Conservation (phyloP, 1,140 invertebrate genomes). For the Grapholita molesta region DNA sequence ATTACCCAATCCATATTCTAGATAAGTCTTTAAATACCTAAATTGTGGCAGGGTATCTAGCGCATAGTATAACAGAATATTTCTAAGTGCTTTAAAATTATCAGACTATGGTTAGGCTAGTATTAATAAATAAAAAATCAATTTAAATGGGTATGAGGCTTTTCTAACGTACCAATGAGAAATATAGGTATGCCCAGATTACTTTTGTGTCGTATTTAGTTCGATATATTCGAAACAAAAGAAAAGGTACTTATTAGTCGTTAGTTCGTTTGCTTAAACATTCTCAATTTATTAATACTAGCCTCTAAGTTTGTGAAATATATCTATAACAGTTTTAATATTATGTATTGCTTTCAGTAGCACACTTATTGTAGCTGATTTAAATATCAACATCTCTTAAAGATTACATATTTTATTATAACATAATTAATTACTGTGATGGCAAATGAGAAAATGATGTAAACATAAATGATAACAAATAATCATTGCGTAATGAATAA, state of each 20-base stretch:
- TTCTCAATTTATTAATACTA: slow-evolving; percentile 5
- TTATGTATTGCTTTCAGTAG: slow-evolving; percentile 16
- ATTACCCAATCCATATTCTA: too few relatives aligned
- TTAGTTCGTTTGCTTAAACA: not conserved
- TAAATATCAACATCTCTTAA: slow-evolving; percentile 13
- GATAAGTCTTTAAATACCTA: too few relatives aligned
- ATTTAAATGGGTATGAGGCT: too few relatives aligned
- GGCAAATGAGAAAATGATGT: slow-evolving; percentile 4
- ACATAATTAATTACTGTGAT: slow-evolving; percentile 2
- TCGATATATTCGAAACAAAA: not conserved
- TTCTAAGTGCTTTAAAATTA: slow-evolving; percentile 14
- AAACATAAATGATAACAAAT: not conserved
- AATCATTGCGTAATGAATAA: not conserved
- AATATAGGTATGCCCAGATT: too few relatives aligned
- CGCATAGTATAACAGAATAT: slow-evolving; percentile 11
- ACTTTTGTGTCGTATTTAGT: not conserved
- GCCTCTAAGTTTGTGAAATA: slow-evolving; percentile 7
- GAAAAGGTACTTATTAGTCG: not conserved
- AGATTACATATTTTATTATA: slow-evolving; percentile 11
- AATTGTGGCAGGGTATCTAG: slow-evolving; percentile 6
- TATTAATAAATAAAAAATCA: not conserved
- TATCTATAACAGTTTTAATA: slow-evolving; percentile 17
- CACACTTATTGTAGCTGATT: slow-evolving; percentile 17
- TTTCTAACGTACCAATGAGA: not conserved
- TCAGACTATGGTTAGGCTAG: not conserved